These are phyloP conservation scores for Sciurus vulgaris DNA, from an alignment of 2,797 vertebrate genomes.

Conservation along the genomic window DNA sequence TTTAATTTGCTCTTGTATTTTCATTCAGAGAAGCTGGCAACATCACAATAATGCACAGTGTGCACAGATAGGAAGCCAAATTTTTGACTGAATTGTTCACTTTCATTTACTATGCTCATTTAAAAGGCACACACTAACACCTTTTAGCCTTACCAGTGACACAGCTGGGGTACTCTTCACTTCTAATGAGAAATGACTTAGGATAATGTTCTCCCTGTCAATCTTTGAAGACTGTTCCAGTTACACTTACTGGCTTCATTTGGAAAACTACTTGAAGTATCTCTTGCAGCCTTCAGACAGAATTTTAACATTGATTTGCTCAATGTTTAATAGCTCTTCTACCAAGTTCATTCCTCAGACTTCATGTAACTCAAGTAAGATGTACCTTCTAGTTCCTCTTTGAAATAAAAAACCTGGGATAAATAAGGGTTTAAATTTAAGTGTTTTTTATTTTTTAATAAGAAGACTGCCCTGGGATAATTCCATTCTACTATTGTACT, in stretches of 20 bases:
- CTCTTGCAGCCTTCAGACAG: conserved; percentile 30
- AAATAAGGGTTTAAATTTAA: background rate
- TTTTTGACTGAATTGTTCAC: conserved; percentile 87
- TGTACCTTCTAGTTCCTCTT: background rate
- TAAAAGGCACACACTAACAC: conserved; percentile 85
- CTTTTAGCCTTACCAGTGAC: conserved; percentile 86
- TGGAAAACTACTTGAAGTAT: conserved; percentile 72
- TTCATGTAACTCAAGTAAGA: conserved; percentile 10
- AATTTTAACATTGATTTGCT: background rate
- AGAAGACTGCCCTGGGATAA: background rate
- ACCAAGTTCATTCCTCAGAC: background rate
- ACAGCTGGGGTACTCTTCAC: conserved; percentile 87
- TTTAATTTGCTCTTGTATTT: conserved; percentile 89
- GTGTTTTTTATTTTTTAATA: background rate
- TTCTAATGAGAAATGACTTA: conserved; percentile 81
- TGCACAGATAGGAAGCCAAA: conserved; percentile 86
- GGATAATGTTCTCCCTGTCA: conserved; percentile 83
- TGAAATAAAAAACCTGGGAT: background rate
- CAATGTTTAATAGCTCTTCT: background rate
- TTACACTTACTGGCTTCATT: conserved; percentile 78
- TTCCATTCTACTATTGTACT: background rate
- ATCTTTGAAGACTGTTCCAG: conserved; percentile 79
- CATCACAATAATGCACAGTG: conserved; percentile 86
- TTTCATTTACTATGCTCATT: conserved; percentile 86
- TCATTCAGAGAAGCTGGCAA: conserved; percentile 88